These are phyloP conservation scores for Aplidium turbinatum DNA, from an alignment of 23 tunicate genomes.

Conservation along the genomic window DNA sequence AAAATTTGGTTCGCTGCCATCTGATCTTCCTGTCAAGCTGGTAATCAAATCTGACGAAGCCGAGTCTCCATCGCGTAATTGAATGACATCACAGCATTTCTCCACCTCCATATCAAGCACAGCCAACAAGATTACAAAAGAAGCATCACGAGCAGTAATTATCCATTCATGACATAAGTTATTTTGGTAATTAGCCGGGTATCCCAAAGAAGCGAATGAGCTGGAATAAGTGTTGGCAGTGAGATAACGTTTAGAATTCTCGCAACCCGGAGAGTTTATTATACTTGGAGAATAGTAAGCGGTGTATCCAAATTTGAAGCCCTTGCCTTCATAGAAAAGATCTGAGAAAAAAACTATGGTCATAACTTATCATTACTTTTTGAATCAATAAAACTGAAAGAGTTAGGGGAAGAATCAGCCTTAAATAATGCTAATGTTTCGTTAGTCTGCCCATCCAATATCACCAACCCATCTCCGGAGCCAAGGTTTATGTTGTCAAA, in stretches of 20 bases:
- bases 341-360: background rate
- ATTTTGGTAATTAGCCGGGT: background rate
- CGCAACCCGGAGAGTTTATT: too few species aligned
- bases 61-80: background rate
- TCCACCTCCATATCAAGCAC: background rate
- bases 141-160: background rate
- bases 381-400: background rate
- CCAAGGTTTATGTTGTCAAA: background rate
- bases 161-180: background rate
- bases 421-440: background rate
- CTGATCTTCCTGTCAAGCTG: background rate
- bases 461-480: slow-evolving; percentile 16
- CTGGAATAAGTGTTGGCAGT: too few species aligned
- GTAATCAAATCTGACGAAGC: background rate
- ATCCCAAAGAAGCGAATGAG: background rate
- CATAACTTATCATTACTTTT: too few species aligned
- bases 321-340: background rate
- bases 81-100: background rate
- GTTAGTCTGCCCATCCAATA: slow-evolving; percentile 29
- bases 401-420: background rate
- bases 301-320: background rate
- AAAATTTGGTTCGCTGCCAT: background rate
- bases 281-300: background rate
- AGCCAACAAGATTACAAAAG: background rate
- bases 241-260: too few species aligned